phyloP scores from a whole-genome alignment of 1,140 invertebrate species.

The Caerostris extrusa region DNA sequence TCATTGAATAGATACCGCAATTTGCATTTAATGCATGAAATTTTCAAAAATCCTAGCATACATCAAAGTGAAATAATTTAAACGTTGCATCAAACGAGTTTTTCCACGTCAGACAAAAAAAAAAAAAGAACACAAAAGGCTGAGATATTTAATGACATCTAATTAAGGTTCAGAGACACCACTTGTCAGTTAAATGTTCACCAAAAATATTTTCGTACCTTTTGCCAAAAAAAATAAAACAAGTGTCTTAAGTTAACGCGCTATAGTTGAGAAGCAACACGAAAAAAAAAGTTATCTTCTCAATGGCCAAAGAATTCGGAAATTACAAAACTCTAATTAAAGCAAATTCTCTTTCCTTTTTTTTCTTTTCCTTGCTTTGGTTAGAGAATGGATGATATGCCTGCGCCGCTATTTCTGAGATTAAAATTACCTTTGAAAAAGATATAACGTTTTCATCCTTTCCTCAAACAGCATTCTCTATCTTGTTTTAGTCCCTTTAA shows the following conservation, averaged over 20 bases:
- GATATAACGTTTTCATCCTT: slow-evolving; percentile 59
- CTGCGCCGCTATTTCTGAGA: slow-evolving; percentile 41
- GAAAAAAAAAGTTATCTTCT: too few relatives aligned
- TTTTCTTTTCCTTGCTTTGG: background rate
- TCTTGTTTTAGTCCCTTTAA: slow-evolving; percentile 68
- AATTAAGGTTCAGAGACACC: too few relatives aligned
- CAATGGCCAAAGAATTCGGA: too few relatives aligned
- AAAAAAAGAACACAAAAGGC: background rate
- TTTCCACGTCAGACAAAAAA: background rate
- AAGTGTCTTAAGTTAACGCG: too few relatives aligned
- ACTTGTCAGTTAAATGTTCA: too few relatives aligned
- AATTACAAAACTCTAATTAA: background rate
- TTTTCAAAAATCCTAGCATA: background rate
- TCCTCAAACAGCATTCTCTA: slow-evolving; percentile 61
- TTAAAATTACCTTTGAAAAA: slow-evolving; percentile 64
- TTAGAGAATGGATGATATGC: slow-evolving; percentile 8
- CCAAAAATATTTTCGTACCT: too few relatives aligned
- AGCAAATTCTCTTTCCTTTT: background rate
- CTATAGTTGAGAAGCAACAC: too few relatives aligned
- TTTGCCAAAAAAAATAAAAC: background rate
- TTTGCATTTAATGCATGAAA: background rate
- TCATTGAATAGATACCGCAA: background rate
- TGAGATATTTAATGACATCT: too few relatives aligned
- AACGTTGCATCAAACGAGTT: background rate
- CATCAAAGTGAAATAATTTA: background rate